phyloP scores from a whole-genome alignment of 2,797 vertebrate species.

The Epinephelus coioides region DNA sequence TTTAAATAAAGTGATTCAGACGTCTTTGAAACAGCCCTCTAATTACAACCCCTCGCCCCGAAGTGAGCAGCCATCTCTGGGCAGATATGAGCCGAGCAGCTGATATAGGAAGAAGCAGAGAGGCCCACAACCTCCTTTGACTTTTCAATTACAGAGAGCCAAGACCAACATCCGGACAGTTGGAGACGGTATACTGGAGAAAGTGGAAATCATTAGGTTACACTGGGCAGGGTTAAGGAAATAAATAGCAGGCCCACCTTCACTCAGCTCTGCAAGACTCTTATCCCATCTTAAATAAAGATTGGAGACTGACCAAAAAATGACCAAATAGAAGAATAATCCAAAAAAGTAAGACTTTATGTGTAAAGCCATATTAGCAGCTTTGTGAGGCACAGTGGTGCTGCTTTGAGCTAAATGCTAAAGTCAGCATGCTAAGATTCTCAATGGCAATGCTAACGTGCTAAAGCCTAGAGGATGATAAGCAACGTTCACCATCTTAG shows the following conservation, averaged over 20 bases:
- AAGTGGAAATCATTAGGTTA: slow-evolving; percentile 15
- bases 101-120: background rate
- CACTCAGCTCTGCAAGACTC: background rate
- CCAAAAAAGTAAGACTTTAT: too few species aligned
- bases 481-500: too few species aligned
- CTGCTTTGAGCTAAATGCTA: background rate
- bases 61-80: background rate
- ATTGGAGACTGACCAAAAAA: background rate
- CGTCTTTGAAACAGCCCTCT: slow-evolving; percentile 52
- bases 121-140: background rate
- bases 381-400: background rate
- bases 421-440: background rate
- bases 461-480: background rate
- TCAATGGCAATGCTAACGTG: background rate
- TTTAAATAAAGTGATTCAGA: slow-evolving; percentile 33
- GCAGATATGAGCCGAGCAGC: slow-evolving; percentile 18
- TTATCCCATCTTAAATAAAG: background rate
- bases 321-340: too few species aligned
- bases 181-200: background rate
- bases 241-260: slow-evolving; percentile 2
- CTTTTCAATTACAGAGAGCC: slow-evolving; percentile 34
- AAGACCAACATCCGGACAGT: slow-evolving; percentile 40
- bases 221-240: slow-evolving; percentile 4
- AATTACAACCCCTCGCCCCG: slow-evolving; percentile 32
- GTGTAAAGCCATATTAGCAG: background rate